A percentile compares a stretch with the other conserved stretches of the same genome.
phyloP scores from a whole-genome alignment of 2,888 invertebrate genomes.

The Atrina japonica region DNA sequence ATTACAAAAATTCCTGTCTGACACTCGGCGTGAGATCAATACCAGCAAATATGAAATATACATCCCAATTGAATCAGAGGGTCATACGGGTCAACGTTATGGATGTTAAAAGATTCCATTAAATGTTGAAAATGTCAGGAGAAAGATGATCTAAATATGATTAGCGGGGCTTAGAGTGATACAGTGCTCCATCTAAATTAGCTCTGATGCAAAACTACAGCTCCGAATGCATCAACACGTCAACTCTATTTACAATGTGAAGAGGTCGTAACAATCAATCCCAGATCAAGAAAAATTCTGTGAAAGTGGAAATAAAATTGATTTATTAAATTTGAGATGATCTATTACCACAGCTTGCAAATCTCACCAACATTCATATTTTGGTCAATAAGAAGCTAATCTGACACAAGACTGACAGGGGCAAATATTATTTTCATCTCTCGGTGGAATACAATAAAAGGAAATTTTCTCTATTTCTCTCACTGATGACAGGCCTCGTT shows the following conservation, averaged over 20 bases:
- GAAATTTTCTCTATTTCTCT: conserved; percentile 26
- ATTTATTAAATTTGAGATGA: conserved; percentile 44
- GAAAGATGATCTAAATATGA: conserved; percentile 38
- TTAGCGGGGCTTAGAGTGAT: conserved; percentile 14
- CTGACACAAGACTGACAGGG: conserved; percentile 36
- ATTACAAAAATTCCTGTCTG: neutral
- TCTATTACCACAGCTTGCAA: conserved; percentile 33
- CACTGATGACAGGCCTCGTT: conserved; percentile 25
- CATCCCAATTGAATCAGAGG: conserved; percentile 39
- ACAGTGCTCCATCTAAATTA: conserved; percentile 8
- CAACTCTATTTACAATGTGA: conserved; percentile 32
- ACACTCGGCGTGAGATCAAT: conserved; percentile 27
- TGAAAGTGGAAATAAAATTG: conserved; percentile 37
- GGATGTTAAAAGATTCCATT: conserved; percentile 38
- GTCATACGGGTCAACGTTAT: conserved; percentile 12
- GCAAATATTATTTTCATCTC: conserved; percentile 41
- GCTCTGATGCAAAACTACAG: conserved; percentile 8
- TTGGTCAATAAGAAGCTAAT: conserved; percentile 40
- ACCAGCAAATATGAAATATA: conserved; percentile 41
- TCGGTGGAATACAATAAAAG: conserved; percentile 28
- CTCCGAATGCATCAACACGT: conserved; percentile 20
- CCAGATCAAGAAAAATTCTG: conserved; percentile 31
- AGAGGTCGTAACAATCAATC: conserved; percentile 34
- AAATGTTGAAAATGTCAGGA: conserved; percentile 34
- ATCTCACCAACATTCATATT: conserved; percentile 43